A percentile compares a stretch with the other conserved stretches of the same genome.
phyloP scores from a whole-genome alignment of 2,113 vertebrate species.

The Lota lota region DNA sequence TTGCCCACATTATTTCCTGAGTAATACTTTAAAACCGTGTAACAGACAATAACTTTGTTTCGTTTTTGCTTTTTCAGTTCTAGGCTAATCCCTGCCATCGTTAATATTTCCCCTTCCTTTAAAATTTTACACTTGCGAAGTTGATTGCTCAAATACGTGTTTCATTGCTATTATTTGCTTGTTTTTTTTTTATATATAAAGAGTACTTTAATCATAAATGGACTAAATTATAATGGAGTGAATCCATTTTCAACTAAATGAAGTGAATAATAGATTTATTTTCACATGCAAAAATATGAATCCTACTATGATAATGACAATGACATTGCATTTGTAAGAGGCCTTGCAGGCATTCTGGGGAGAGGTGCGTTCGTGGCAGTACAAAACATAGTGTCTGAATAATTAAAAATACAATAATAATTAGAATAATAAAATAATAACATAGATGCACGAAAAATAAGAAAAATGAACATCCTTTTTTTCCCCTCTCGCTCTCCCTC shows the following conservation, averaged over 20 bases:
- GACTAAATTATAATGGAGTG: slow-evolving; percentile 76
- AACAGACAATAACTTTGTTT: slow-evolving; percentile 76
- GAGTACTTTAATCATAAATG: slow-evolving; percentile 80
- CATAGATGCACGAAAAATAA: slow-evolving; percentile 68
- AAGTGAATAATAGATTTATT: background rate
- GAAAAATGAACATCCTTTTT: slow-evolving; percentile 67
- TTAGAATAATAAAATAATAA: slow-evolving; percentile 43
- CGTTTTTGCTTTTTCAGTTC: slow-evolving; percentile 86
- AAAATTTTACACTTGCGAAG: slow-evolving; percentile 75
- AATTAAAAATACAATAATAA: slow-evolving; percentile 69
- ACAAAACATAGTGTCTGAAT: slow-evolving; percentile 90
- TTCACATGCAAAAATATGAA: background rate
- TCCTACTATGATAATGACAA: slow-evolving; percentile 17
- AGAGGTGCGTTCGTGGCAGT: slow-evolving; percentile 74
- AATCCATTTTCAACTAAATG: slow-evolving; percentile 67
- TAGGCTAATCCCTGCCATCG: slow-evolving; percentile 89
- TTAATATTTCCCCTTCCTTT: slow-evolving; percentile 59
- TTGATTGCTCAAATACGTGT: slow-evolving; percentile 85
- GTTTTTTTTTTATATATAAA: slow-evolving; percentile 76
- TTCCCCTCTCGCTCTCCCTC: background rate
- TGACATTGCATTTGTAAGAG: slow-evolving; percentile 88
- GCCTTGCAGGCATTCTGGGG: slow-evolving; percentile 82
- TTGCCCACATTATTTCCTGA: slow-evolving; percentile 86
- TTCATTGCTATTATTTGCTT: slow-evolving; percentile 62
- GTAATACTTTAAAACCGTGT: slow-evolving; percentile 94